Percentiles rank a stretch among this genome's conserved stretches.
These are phyloP conservation scores for Ceraclea dissimilis DNA, from an alignment of 2,888 invertebrate genomes.

Conservation along the genomic window DNA sequence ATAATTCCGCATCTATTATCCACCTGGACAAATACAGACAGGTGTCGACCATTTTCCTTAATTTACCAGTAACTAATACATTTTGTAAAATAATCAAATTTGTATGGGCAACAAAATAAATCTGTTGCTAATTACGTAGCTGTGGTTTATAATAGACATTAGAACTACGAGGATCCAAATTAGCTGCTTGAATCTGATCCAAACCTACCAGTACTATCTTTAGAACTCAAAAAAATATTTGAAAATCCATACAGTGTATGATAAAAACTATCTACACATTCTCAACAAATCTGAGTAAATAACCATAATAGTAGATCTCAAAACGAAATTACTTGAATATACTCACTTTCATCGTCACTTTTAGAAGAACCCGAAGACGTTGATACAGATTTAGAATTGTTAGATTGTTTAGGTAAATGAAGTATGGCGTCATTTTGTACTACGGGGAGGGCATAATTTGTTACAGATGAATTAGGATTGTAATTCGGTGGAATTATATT, in stretches of 20 bases:
- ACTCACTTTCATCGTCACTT: constrained; percentile 21
- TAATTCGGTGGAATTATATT: constrained; percentile 16
- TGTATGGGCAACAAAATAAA: too few species aligned
- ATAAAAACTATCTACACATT: neutral
- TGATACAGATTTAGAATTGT: constrained; percentile 8
- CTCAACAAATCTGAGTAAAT: too few species aligned
- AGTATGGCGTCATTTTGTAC: constrained; percentile 16
- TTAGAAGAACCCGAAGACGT: constrained; percentile 12
- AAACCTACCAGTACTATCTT: neutral
- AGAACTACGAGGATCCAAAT: too few species aligned
- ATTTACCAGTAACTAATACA: too few species aligned
- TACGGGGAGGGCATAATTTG: constrained; percentile 6
- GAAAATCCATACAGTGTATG: neutral
- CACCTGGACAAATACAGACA: too few species aligned
- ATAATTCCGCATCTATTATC: too few species aligned
- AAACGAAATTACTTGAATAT: too few species aligned
- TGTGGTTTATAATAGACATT: too few species aligned
- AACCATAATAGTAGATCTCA: too few species aligned
- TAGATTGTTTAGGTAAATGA: constrained; percentile 20
- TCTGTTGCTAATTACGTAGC: too few species aligned
- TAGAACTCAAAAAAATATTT: neutral
- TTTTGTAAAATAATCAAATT: too few species aligned
- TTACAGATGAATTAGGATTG: constrained; percentile 12
- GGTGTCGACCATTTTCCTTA: too few species aligned
- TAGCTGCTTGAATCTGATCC: neutral